phyloP scores from a whole-genome alignment of 2,888 invertebrate genomes.

The Amaurobius ferox region DNA sequence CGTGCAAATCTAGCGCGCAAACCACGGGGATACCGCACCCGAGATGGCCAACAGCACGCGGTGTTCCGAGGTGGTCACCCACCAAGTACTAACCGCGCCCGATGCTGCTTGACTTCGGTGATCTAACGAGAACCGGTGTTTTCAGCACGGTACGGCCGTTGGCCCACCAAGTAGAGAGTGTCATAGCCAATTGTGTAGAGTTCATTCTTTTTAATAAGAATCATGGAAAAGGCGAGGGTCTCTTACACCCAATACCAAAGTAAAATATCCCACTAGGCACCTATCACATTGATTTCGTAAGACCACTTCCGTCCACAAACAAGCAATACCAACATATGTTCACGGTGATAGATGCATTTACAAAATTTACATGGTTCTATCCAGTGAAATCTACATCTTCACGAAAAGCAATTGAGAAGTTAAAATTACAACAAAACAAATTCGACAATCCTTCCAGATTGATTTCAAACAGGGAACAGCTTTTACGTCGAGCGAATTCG shows the following conservation, averaged over 20 bases:
- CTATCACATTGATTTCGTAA: constrained; percentile 20
- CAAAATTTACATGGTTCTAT: constrained; percentile 38
- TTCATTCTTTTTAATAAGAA: constrained; percentile 23
- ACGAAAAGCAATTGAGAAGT: constrained; percentile 6
- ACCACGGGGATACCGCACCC: no score
- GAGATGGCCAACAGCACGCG: no score
- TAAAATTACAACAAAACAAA: constrained; percentile 6
- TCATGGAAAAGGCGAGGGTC: constrained; percentile 15
- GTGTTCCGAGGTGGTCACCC: no score
- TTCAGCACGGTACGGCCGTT: no score
- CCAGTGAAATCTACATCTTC: constrained; percentile 26
- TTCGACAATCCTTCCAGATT: constrained; percentile 26
- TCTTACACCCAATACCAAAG: constrained; percentile 26
- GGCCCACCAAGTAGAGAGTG: neutral
- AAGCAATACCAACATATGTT: constrained; percentile 22
- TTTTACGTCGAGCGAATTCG: constrained; percentile 19
- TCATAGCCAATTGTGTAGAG: constrained; percentile 6
- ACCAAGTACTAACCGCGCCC: no score
- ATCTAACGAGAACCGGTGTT: no score
- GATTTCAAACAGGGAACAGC: constrained; percentile 15
- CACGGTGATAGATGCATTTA: constrained; percentile 15
- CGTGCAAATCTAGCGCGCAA: no score
- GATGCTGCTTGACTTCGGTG: no score
- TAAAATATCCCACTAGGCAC: neutral
- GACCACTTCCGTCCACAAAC: constrained; percentile 7